Conservation (phyloP, 2,797 vertebrate species). For the Spondyliosoma cantharus region DNA sequence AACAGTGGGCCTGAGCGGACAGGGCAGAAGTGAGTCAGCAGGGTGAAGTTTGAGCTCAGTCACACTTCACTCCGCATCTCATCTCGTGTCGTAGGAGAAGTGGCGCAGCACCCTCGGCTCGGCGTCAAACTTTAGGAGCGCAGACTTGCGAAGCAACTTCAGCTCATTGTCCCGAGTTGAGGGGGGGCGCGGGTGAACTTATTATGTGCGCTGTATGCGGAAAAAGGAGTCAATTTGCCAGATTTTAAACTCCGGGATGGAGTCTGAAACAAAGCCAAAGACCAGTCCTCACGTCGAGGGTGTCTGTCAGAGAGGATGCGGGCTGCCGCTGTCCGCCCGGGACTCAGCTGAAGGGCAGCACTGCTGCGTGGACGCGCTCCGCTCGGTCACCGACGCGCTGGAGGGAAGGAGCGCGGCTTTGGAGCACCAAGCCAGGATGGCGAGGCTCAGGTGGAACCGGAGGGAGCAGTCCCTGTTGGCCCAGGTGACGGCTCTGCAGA, state of each 20-base stretch:
- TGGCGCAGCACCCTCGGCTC: slow-evolving; percentile 41
- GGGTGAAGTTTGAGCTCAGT: slow-evolving; percentile 24
- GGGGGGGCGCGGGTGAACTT: neutral
- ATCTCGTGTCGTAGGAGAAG: slow-evolving; percentile 21
- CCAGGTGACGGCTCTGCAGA: slow-evolving; percentile 81
- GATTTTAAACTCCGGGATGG: slow-evolving; percentile 49
- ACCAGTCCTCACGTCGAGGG: slow-evolving; percentile 8
- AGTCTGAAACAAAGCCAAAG: slow-evolving; percentile 39
- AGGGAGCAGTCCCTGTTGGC: slow-evolving; percentile 79
- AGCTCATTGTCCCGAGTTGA: neutral
- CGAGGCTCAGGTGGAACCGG: slow-evolving; percentile 73
- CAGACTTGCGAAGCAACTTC: slow-evolving; percentile 47
- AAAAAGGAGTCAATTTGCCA: slow-evolving; percentile 22
- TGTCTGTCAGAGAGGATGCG: slow-evolving; percentile 76
- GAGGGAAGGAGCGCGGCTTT: slow-evolving; percentile 51
- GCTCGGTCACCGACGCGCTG: slow-evolving; percentile 60
- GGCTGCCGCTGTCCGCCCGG: slow-evolving; percentile 49
- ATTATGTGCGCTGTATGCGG: slow-evolving; percentile 68
- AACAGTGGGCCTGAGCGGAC: neutral
- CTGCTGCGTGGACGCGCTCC: slow-evolving; percentile 75
- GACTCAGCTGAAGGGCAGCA: slow-evolving; percentile 43
- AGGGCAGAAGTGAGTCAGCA: slow-evolving; percentile 33
- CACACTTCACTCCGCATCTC: slow-evolving; percentile 12
- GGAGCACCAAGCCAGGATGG: slow-evolving; percentile 70
- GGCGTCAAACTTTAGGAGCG: slow-evolving; percentile 25